Evolutionary conservation across 2,113 vertebrate species (phyloP), one percentile per base, ranked within the genome.

Genomic region (Echinops telfairi): DNA sequence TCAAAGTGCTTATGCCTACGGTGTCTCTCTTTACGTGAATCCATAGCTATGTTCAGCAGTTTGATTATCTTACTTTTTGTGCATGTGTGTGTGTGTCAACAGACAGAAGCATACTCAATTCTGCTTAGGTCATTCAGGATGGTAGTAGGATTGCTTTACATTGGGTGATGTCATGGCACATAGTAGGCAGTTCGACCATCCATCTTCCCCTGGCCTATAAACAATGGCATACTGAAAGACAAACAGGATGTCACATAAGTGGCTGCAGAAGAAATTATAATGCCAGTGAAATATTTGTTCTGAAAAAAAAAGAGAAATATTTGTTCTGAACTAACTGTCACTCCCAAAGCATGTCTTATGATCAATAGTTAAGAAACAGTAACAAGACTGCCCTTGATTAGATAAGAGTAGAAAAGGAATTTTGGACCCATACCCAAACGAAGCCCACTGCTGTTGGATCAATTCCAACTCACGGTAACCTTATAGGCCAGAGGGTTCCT

Each of bases 11-110:
- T 8, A 40, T 0, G 12, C 29, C 57, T 17, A 2, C 3, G 16
- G 38, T 1, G 20, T 17, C 27, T 23, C 10, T 27, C 4, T 27
- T 9, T 62, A 60, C 6, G 14, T 25, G 7, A 8, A 29, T 22
- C 33, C 29, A 17, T 20, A 29, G 73, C 14, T 25, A 23, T 4
- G 16, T 57, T 6, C 1, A 0, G 0, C 2, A 17, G 11, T 0
- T 14, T 5, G 4, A 15, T 27, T 31, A 22, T 27, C 20, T n/a
- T 6, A 20, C 33, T 7, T 1, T 4, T 2, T 38, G 11, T 25
- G 76, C 33, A 64, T 64, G 62, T 25, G 47, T 22, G 60, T 62
- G 47, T 62, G 60, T 62, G 12, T 62, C 4, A 25, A 0, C 1
- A 0, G 0, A 2, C 3, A 40, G 3, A 64, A 23, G 12, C 85